phyloP scores from a whole-genome alignment of 2,888 invertebrate genomes.

The Drosophila prolongata region DNA sequence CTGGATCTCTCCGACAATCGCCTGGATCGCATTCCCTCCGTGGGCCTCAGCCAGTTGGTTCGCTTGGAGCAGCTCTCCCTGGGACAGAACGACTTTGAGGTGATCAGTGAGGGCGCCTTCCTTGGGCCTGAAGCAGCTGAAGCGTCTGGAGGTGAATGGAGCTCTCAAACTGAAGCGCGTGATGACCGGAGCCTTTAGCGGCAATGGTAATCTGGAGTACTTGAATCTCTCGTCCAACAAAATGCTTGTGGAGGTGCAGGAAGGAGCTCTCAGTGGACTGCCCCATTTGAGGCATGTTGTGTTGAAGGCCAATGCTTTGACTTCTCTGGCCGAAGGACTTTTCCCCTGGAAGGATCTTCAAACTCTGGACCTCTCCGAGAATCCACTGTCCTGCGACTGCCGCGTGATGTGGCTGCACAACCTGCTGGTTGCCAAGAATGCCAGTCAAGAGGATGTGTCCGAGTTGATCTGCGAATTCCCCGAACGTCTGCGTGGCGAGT shows the following conservation, averaged over 20 bases:
- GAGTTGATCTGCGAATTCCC: constrained; percentile 90
- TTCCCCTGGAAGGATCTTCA: constrained; percentile 92
- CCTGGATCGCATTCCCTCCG: constrained; percentile 90
- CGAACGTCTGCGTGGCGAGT: constrained; percentile 89
- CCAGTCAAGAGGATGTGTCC: constrained; percentile 80
- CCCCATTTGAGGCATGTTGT: constrained; percentile 92
- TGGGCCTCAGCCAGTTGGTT: constrained; percentile 89
- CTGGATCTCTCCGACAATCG: constrained; percentile 92
- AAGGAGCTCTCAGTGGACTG: constrained; percentile 92
- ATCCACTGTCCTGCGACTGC: constrained; percentile 93
- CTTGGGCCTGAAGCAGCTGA: constrained; percentile 91
- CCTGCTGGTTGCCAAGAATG: constrained; percentile 85
- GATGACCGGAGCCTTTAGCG: constrained; percentile 91
- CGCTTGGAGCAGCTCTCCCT: constrained; percentile 92
- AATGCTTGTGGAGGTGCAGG: constrained; percentile 90
- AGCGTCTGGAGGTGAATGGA: constrained; percentile 91
- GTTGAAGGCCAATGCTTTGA: constrained; percentile 91
- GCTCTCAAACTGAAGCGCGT: constrained; percentile 90
- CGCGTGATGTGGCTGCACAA: constrained; percentile 92
- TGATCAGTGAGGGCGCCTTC: constrained; percentile 90
- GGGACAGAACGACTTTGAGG: constrained; percentile 92
- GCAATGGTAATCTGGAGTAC: constrained; percentile 92
- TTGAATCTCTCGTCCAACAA: constrained; percentile 92
- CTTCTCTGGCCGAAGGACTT: constrained; percentile 90
- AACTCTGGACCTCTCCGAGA: constrained; percentile 91